phyloP scores from a whole-genome alignment of 2,113 vertebrate genomes.

The Oceanodroma tethys region DNA sequence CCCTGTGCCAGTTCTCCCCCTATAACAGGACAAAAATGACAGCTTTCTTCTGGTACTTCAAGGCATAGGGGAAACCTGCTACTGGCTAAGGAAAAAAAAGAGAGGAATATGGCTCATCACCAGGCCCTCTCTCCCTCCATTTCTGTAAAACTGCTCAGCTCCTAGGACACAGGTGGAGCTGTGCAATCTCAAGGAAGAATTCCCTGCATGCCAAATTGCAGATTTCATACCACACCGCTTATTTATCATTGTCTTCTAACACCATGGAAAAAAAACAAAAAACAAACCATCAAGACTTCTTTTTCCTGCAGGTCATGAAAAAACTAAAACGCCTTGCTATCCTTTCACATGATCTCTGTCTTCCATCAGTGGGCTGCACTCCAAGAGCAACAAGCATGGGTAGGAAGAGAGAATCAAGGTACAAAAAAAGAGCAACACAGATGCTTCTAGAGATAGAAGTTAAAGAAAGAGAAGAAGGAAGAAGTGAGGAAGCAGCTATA shows the following conservation, averaged over 20 bases:
- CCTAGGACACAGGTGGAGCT: background rate
- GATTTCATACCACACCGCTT: background rate
- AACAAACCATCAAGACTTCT: background rate
- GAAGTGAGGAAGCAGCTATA: background rate
- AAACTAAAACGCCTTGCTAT: background rate
- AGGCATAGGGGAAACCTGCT: background rate
- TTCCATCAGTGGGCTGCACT: background rate
- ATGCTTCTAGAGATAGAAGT: background rate
- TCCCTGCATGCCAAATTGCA: background rate
- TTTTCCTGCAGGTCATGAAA: background rate
- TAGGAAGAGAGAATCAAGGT: background rate
- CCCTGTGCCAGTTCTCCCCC: background rate
- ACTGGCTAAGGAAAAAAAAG: background rate
- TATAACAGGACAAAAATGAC: background rate
- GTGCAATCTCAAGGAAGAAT: background rate
- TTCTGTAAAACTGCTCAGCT: background rate
- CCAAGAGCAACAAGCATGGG: background rate
- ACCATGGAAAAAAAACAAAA: accelerated
- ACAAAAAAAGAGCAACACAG: background rate
- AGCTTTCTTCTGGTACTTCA: background rate
- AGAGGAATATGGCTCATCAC: background rate
- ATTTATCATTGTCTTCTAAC: background rate
- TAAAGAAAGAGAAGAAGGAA: background rate
- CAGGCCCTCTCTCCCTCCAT: background rate
- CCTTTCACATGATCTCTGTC: background rate